A percentile compares a stretch with the other conserved stretches of the same genome.
phyloP scores from a whole-genome alignment of 1,140 invertebrate genomes.

The Heterodera carotae region DNA sequence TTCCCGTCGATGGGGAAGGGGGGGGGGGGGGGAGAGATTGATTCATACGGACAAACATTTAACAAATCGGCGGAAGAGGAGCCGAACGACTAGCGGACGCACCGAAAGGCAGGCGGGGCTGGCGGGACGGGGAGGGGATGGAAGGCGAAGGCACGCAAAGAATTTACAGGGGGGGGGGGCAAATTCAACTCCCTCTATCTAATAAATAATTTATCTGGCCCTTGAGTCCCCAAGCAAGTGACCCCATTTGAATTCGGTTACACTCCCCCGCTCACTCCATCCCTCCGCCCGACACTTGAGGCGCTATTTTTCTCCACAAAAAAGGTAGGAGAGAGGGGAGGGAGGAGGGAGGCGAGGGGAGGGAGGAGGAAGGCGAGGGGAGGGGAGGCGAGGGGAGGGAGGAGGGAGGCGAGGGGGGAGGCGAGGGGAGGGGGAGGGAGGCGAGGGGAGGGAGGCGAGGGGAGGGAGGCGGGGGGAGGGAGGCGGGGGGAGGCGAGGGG shows the following conservation, averaged over 20 bases:
- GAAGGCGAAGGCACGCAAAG: background rate
- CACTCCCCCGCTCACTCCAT: background rate
- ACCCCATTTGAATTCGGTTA: constrained; percentile 5
- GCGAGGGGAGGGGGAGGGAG: too few relatives aligned
- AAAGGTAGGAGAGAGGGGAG: background rate
- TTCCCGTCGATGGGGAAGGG: background rate
- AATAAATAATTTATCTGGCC: background rate
- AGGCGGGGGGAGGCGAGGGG: too few relatives aligned
- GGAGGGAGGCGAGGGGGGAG: too few relatives aligned
- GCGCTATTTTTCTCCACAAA: background rate
- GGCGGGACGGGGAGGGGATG: too few relatives aligned
- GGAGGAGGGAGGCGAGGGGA: too few relatives aligned
- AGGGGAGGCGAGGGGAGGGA: too few relatives aligned
- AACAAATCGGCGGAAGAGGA: background rate
- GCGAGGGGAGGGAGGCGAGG: too few relatives aligned
- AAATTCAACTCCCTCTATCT: background rate
- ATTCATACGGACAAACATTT: background rate
- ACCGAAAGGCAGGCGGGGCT: too few relatives aligned
- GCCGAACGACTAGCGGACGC: background rate
- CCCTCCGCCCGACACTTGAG: background rate
- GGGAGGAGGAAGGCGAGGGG: too few relatives aligned
- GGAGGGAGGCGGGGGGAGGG: too few relatives aligned
- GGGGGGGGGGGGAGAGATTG: background rate
- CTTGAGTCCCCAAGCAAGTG: background rate
- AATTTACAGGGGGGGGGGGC: background rate